Evolutionary conservation across 2,797 vertebrate species (phyloP), one percentile per base, ranked within the genome.

Genomic region (Synanceia verrucosa): DNA sequence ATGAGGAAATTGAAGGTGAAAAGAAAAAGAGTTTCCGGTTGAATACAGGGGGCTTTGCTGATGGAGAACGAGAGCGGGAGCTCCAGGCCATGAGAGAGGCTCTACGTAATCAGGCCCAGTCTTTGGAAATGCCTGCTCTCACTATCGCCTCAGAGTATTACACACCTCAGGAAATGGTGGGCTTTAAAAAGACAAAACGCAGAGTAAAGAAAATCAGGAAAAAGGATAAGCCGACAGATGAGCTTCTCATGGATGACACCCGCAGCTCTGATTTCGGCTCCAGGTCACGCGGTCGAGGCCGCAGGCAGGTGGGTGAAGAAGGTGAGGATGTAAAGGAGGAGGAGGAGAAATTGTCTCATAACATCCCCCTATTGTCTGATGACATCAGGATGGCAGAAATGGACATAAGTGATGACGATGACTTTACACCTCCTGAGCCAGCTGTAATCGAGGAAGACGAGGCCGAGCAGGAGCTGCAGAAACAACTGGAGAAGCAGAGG

Each of bases 1-100:
- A 98, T 0, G 97, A 97, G 76, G 96, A 97, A 86, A 96, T 98
- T 0, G 96, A 98, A 0, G 96, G 97, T 0, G 96, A 97, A 79
- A 96, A 96, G 89, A 97, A 95, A 26, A 96, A 95, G 64, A 95
- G 95, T 8, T 97, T 98, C 89, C 91, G 94, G 1, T 67, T 98
- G 70, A 95, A 89, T 9, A 70, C 94, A 0, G 94, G 95, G 0
- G 97, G 97, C 43, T 87, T 81, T 4, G 96, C 95, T 0, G 95
- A 95, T 0, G 95, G 95, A 0, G 92, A 95, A 1, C 89, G 96
- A 66, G 97, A 97, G 57, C 90, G 95, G 0, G 96, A 97, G 82
- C 89, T 97, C 11, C 94, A 96, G 71, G 93, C 90, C 56, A 95
- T 98, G 81, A 95, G 89, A 36, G 94, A 97, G 21, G 86, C 79